Conservation (phyloP, 2,113 vertebrate species). For the Siniperca knerii region DNA sequence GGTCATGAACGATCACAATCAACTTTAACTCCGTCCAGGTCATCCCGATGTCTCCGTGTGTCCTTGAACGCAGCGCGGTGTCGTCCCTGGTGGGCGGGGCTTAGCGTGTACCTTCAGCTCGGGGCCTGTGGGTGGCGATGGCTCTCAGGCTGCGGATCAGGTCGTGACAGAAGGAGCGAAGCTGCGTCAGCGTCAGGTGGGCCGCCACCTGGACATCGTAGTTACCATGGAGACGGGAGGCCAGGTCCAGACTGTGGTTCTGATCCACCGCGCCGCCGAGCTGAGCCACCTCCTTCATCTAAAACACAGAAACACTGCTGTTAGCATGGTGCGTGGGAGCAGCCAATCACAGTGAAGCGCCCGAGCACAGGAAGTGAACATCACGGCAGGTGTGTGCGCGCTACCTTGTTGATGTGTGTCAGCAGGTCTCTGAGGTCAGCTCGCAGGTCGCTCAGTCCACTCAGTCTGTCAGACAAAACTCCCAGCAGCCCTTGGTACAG, state of each 20-base stretch:
- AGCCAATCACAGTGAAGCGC: constrained; percentile 7
- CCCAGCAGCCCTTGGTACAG: constrained; percentile 72
- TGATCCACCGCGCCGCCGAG: neutral
- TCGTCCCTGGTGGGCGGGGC: neutral
- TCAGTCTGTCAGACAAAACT: constrained; percentile 23
- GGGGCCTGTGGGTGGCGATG: constrained; percentile 20
- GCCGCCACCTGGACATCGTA: constrained; percentile 72
- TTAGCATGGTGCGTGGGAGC: neutral
- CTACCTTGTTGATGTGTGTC: constrained; percentile 70
- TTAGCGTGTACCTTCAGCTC: neutral
- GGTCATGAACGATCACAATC: neutral
- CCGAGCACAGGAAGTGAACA: neutral
- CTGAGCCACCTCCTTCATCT: constrained; percentile 69
- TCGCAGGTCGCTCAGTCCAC: constrained; percentile 39
- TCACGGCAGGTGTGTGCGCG: neutral
- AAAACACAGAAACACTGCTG: neutral
- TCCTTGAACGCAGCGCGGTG: neutral
- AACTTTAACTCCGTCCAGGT: neutral
- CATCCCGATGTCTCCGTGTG: neutral
- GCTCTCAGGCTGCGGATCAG: constrained; percentile 77
- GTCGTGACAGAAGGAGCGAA: constrained; percentile 77
- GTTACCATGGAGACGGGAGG: constrained; percentile 48
- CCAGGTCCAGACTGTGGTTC: constrained; percentile 28
- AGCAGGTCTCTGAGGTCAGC: constrained; percentile 74
- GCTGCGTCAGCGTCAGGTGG: constrained; percentile 75